phyloP scores from a whole-genome alignment of 2,888 invertebrate species.

The Philopedon plagiatum region DNA sequence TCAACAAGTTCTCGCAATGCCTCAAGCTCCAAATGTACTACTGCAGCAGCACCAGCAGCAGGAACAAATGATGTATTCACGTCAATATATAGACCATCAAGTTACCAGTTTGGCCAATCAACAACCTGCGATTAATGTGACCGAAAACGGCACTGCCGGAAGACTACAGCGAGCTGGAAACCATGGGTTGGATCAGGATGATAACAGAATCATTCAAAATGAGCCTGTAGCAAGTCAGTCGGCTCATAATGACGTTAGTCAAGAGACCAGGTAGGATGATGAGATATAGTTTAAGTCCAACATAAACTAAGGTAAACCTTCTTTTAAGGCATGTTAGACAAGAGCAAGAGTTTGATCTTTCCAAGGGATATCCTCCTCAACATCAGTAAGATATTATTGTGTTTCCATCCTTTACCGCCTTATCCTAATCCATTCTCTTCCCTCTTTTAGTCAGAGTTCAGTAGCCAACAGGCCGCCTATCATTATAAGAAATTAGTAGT shows the following conservation, averaged over 20 bases:
- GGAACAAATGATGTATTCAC: neutral
- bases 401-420: neutral
- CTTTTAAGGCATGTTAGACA: constrained; percentile 2
- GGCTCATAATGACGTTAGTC: neutral
- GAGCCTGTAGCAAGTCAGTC: neutral
- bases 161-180: neutral
- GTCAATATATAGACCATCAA: constrained; percentile 8
- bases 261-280: neutral
- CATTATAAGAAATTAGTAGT: constrained; percentile 31
- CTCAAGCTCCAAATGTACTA: neutral
- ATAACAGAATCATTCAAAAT: neutral
- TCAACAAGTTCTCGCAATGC: too few species aligned
- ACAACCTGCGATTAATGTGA: neutral
- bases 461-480: constrained; percentile 35
- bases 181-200: neutral
- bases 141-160: neutral
- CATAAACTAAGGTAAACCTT: neutral
- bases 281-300: too few species aligned
- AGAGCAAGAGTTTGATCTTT: constrained; percentile 28
- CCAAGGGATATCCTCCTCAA: constrained; percentile 47
- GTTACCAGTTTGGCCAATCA: constrained; percentile 6
- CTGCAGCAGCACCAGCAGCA: neutral
- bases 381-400: constrained; percentile 25
- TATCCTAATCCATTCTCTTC: neutral
- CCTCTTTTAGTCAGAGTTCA: constrained; percentile 30